Percentiles rank a stretch among this genome's conserved stretches.
phyloP scores from a whole-genome alignment of 2,113 vertebrate species.

The Aptenodytes forsteri region DNA sequence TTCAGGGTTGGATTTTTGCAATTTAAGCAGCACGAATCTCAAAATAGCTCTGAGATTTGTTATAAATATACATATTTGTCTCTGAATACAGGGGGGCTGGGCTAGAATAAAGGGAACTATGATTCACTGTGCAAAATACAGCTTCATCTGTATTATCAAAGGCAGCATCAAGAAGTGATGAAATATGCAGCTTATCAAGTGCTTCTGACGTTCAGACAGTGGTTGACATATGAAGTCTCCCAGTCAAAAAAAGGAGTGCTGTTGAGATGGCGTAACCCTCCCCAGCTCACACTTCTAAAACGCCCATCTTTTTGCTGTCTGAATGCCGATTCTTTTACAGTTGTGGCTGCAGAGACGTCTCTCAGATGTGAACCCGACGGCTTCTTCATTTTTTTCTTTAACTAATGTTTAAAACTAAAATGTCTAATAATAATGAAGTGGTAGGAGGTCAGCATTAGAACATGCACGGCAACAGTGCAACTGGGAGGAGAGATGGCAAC shows the following conservation, averaged over 20 bases:
- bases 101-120: not conserved
- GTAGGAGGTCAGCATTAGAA: not conserved
- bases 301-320: rapidly evolving
- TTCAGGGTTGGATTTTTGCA: not conserved
- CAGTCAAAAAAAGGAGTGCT: not conserved
- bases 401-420: not conserved
- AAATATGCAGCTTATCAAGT: not conserved
- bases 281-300: not conserved
- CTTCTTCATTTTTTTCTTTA: not conserved
- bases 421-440: not conserved
- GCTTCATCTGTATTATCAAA: not conserved
- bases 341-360: not conserved
- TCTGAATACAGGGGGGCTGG: not conserved
- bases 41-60: not conserved
- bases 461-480: no score
- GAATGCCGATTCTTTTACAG: rapidly evolving
- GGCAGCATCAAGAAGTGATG: not conserved
- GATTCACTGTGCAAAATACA: not conserved
- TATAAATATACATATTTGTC: not conserved
- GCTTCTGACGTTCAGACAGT: not conserved
- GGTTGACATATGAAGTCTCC: rapidly evolving
- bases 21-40: not conserved
- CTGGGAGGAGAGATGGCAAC: not conserved
- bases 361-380: not conserved
- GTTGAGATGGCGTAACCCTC: not conserved